These are phyloP conservation scores for Perizoma affinitatum DNA, from an alignment of 2,888 invertebrate species.

Conservation along the genomic window DNA sequence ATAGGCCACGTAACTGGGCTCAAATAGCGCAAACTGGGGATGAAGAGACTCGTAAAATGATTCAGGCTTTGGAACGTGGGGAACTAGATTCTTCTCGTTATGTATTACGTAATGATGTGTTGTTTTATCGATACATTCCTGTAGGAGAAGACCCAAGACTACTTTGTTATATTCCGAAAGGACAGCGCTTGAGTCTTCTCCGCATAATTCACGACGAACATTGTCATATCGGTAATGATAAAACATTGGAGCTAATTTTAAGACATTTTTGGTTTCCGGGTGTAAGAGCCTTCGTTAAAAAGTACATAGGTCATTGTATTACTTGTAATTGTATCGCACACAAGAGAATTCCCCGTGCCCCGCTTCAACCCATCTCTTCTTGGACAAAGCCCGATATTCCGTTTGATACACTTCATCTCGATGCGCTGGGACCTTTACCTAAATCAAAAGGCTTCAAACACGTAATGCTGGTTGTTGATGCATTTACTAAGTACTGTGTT, in stretches of 20 bases:
- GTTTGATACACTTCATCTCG: slow-evolving; percentile 2
- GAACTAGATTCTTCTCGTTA: not conserved
- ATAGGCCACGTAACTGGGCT: not conserved
- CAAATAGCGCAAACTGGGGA: not conserved
- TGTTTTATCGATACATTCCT: not conserved
- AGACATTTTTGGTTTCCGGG: not conserved
- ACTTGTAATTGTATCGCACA: not conserved
- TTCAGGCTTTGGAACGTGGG: not conserved
- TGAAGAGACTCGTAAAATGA: not conserved
- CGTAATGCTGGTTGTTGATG: slow-evolving; percentile 5
- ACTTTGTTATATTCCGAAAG: not conserved
- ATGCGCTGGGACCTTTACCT: not conserved
- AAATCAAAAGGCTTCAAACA: slow-evolving; percentile 7
- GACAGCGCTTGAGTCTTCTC: not conserved
- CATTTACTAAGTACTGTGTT: slow-evolving; percentile 7
- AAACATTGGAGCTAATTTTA: not conserved
- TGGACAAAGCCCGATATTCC: slow-evolving; percentile 20
- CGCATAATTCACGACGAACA: not conserved
- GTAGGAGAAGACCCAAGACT: not conserved
- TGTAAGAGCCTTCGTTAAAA: not conserved
- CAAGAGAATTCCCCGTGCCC: not conserved
- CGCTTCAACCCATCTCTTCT: not conserved
- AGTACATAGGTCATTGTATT: not conserved
- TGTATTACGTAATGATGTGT: not conserved
- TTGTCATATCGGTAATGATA: not conserved